Base-by-base conservation (phyloP, 2,888 invertebrate species). In the Tenthredo livida region DNA sequence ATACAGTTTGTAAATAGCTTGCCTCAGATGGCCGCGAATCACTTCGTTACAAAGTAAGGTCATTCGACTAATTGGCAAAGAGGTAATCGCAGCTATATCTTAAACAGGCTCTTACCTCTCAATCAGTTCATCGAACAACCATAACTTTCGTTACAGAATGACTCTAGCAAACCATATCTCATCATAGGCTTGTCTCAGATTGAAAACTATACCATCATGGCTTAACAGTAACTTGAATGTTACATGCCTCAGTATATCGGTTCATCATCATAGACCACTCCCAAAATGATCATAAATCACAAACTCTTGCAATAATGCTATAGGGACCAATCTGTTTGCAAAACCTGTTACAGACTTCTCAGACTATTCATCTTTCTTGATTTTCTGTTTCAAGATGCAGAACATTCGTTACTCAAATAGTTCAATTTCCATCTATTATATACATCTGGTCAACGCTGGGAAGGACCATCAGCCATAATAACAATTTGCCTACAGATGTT, bases 111-210 rank as follows among this genome's bases (percentile, higher is more conserved):
- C 12, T 17, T 50, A 25, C 25, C 17, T 6, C 50, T 50, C 29
- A 29, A 50, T 15, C 17, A 47, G 50, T 77, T 54, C 29, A 17
- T 50, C 29, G 40, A 40, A 80, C n/a, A 29, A 25, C 82, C 6
- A 29, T 29, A 43, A 83, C 83, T 43, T 54, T 9, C 15, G 10
- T 43, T 84, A 78, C 80, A 78, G 77, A 86, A 85, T 87, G 87
- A 90, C 92, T 93, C 93, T 86, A 93, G 92, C 93, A 89, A 88
- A 88, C 91, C 92, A 89, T 85, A 85, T 84, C 87, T 92, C 93
- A 93, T 93, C 93, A 93, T 89, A 67, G 91, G 91, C 90, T 21
- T 89, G 92, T 92, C 93, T 93, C 93, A 92, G 93, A 87, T 93
- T 93, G 93, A 93, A 93, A 93, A 93, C 93, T 93, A 92, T 12